Percentiles rank a stretch among this genome's conserved stretches.
Conservation (phyloP, 2,888 invertebrate genomes). For the Trissoscelio sp. region DNA sequence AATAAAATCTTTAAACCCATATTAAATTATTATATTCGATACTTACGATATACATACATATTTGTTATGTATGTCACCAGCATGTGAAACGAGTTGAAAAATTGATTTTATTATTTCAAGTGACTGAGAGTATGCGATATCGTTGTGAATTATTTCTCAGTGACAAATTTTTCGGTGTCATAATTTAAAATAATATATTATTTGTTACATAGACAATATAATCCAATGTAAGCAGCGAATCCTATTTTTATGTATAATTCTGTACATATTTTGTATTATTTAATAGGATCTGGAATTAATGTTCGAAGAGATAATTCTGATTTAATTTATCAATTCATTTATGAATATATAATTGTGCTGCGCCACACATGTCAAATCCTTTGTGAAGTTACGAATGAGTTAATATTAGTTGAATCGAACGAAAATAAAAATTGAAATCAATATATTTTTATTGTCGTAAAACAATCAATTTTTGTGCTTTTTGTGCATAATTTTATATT, state of each 20-base stretch:
- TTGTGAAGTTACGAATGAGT: slow-evolving; percentile 2
- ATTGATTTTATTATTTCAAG: too few species aligned
- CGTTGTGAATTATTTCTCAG: neutral
- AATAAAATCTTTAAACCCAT: too few species aligned
- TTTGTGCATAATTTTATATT: neutral
- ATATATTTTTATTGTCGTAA: too few species aligned
- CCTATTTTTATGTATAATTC: too few species aligned
- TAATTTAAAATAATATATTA: neutral
- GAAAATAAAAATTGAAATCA: slow-evolving; percentile 3
- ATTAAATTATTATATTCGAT: too few species aligned
- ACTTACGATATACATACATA: too few species aligned
- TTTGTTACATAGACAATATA: neutral
- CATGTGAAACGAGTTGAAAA: neutral
- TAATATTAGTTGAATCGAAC: neutral
- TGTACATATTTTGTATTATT: too few species aligned
- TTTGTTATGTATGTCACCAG: too few species aligned
- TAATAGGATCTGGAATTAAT: too few species aligned
- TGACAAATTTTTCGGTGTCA: neutral
- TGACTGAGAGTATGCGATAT: too few species aligned
- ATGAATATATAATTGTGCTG: neutral
- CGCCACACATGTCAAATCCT: neutral
- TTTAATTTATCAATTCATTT: neutral
- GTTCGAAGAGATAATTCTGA: neutral
- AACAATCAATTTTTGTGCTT: neutral
- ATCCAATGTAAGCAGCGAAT: neutral